A percentile compares a stretch with the other conserved stretches of the same genome.
Evolutionary conservation across 2,113 vertebrate genomes (phyloP).

Genomic region (Paradisaea rubra): DNA sequence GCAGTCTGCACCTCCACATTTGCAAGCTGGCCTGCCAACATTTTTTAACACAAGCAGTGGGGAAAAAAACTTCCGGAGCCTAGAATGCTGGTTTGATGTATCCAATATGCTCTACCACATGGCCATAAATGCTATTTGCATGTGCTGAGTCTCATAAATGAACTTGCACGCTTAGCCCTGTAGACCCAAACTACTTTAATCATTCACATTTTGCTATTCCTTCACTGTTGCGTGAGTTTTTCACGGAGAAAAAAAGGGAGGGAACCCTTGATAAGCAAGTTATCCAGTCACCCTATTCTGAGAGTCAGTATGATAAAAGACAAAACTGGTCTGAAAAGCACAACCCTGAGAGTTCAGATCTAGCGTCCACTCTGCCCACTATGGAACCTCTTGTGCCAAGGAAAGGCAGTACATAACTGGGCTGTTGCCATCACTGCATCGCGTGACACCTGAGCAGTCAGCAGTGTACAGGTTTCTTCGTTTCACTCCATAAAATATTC

Average conservation of each 20-base stretch:
- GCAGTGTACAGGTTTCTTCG: not conserved
- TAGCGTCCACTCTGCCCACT: not conserved
- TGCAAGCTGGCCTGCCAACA: not conserved
- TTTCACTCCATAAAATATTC: not conserved
- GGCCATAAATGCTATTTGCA: not conserved
- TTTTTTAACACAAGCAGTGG: not conserved
- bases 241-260: not conserved
- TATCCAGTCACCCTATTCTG: not conserved
- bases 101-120: constrained; percentile 9
- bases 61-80: not conserved
- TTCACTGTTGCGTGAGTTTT: accelerated
- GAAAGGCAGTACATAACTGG: not conserved
- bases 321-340: not conserved
- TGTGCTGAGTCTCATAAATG: not conserved
- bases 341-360: not conserved
- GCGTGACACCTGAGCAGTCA: not conserved
- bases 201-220: not conserved
- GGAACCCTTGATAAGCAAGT: not conserved
- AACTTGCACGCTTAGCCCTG: not conserved
- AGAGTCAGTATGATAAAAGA: not conserved
- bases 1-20: not conserved
- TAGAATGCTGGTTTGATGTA: not conserved
- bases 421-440: not conserved
- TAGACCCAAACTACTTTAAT: not conserved
- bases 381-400: not conserved